Evolutionary conservation across 2,888 invertebrate species (phyloP).

Genomic region (Thalpophila matura): DNA sequence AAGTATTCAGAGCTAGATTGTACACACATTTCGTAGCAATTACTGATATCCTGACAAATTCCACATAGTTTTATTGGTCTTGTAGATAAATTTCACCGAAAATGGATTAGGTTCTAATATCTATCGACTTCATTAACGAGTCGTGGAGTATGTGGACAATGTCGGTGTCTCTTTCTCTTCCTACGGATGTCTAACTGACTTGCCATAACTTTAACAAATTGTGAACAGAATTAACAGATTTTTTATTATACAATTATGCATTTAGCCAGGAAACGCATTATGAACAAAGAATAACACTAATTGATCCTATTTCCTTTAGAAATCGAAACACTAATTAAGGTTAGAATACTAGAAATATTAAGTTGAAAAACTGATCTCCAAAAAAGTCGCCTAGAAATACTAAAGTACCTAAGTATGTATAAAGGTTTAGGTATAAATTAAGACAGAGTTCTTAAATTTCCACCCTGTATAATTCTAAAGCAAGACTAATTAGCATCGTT

Average conservation of each 20-base stretch:
- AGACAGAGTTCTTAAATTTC: neutral
- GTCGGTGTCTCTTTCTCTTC: neutral
- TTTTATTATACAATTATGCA: no score
- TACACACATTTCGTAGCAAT: conserved; percentile 27
- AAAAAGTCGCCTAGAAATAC: neutral
- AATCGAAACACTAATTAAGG: no score
- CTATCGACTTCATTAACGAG: conserved; percentile 7
- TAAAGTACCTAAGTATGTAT: neutral
- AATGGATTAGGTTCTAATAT: conserved; percentile 2
- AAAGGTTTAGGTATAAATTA: neutral
- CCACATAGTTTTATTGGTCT: conserved; percentile 12
- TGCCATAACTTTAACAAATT: no score
- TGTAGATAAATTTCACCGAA: conserved; percentile 14
- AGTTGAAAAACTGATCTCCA: no score
- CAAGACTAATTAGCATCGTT: conserved; percentile 14
- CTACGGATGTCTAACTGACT: neutral
- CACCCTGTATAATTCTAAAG: conserved; percentile 1
- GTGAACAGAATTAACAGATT: no score
- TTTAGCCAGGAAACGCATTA: no score
- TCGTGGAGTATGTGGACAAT: conserved; percentile 18
- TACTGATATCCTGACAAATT: conserved; percentile 33
- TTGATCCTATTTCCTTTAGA: no score
- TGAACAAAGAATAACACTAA: no score
- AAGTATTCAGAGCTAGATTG: neutral
- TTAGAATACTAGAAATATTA: no score